Base-by-base conservation (phyloP, 1,140 invertebrate genomes). In the Drosophila repleta region DNA sequence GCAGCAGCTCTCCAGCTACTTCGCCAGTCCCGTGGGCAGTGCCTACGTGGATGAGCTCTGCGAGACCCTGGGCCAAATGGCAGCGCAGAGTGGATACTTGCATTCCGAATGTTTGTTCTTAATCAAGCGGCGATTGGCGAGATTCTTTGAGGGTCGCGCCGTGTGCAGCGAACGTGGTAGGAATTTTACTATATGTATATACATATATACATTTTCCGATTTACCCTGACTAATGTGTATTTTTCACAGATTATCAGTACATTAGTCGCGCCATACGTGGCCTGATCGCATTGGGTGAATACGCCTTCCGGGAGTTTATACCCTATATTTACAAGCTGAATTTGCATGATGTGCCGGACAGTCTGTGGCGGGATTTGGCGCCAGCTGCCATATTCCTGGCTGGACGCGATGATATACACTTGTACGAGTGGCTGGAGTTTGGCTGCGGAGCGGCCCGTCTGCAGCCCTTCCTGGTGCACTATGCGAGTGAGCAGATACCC, bases 231-330 rank as follows among this genome's bases (percentile, higher is more conserved):
- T 43, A 43, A 43, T 17, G 0, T 43, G 1, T 7, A 17, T 17
- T 29, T 29, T 39, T 29, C 43, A 8, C 10, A 87, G 91, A 92
- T 66, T 91, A 77, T 11, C 76, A 77, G 29, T 92, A 90, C 46
- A 74, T 92, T 10, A 89, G 83, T 37, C 67, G 91, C 13, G 76
- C 83, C 5, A 20, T 91, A 5, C 72, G 89, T 8, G 91, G 85
- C 5, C 61, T 92, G 0, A 72, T 90, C 41, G 75, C 87, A 2
- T n/a, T 92, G 10, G 91, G 91, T 0, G 91, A 92, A 58, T 91
- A 79, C 57, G 90, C 91, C 5, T 91, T 92, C 24, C 85, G 91
- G 0, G 91, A 92, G 61, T 87, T 92, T 37, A 90, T 90, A 45
- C 89, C 90, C 0, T 92, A 80, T 46, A 81, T 90, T n/a, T 88